Conservation (phyloP, 2,797 vertebrate genomes). For the Micromesistius poutassou region DNA sequence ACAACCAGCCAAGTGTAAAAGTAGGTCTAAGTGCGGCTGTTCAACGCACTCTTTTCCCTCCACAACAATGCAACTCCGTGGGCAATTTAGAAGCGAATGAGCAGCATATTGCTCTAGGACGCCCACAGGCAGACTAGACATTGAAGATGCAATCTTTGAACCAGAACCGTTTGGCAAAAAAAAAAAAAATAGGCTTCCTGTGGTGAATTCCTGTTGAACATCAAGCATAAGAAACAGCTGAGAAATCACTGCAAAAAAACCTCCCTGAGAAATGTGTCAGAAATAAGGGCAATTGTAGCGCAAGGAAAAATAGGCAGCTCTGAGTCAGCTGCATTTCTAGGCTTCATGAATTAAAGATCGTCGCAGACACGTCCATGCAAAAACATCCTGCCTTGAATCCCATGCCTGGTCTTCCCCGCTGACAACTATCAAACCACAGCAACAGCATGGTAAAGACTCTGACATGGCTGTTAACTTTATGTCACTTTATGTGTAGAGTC, state of each 20-base stretch:
- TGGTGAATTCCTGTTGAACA: neutral
- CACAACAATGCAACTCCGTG: neutral
- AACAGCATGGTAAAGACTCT: neutral
- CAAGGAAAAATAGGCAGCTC: neutral
- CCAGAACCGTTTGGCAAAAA: neutral
- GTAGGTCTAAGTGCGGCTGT: neutral
- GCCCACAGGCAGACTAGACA: neutral
- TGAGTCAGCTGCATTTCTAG: neutral
- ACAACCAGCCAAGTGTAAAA: neutral
- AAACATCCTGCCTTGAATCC: neutral
- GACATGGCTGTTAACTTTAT: neutral
- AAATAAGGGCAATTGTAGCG: neutral
- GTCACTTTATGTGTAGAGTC: neutral
- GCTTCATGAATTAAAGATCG: neutral
- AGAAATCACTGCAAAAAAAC: neutral
- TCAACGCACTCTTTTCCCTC: neutral
- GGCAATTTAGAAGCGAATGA: neutral
- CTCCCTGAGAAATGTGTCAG: neutral
- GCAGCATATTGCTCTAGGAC: neutral
- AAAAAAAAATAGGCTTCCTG: neutral
- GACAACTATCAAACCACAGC: neutral
- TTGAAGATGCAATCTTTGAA: neutral
- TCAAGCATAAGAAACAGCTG: neutral
- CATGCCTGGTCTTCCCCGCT: neutral
- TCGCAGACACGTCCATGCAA: neutral